These are phyloP conservation scores for Automeris io DNA, from an alignment of 2,888 invertebrate species.

Conservation along the genomic window DNA sequence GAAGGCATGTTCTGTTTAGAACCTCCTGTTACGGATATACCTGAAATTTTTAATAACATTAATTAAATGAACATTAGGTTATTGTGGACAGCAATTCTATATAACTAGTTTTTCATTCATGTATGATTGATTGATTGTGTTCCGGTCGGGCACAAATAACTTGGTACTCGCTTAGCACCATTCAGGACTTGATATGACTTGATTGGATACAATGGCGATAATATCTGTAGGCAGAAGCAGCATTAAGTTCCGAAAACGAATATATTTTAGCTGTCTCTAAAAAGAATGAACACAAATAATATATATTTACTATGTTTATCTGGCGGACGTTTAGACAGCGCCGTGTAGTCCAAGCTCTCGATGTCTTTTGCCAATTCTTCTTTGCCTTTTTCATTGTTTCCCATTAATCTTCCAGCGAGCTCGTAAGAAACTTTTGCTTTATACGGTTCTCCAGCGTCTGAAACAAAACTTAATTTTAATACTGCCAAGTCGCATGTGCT, in stretches of 20 bases:
- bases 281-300: neutral
- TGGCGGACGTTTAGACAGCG: conserved; percentile 25
- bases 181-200: too few relatives aligned
- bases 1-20: conserved; percentile 71
- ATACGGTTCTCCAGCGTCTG: conserved; percentile 75
- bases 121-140: too few relatives aligned
- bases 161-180: too few relatives aligned
- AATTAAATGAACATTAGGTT: too few relatives aligned
- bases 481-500: too few relatives aligned
- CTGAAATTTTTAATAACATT: too few relatives aligned
- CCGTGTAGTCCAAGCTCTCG: conserved; percentile 32
- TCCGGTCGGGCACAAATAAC: too few relatives aligned
- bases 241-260: too few relatives aligned
- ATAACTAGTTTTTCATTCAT: too few relatives aligned
- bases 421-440: conserved; percentile 81
- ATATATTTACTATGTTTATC: conserved; percentile 31
- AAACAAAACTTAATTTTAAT: neutral
- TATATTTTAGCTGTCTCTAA: neutral
- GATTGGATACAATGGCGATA: too few relatives aligned
- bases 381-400: conserved; percentile 54
- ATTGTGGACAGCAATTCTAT: too few relatives aligned
- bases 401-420: conserved; percentile 78
- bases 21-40: conserved; percentile 61
- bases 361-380: conserved; percentile 60
- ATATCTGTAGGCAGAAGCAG: too few relatives aligned